Base-by-base conservation (phyloP, 2,113 vertebrate species). In the Phoxinus phoxinus region DNA sequence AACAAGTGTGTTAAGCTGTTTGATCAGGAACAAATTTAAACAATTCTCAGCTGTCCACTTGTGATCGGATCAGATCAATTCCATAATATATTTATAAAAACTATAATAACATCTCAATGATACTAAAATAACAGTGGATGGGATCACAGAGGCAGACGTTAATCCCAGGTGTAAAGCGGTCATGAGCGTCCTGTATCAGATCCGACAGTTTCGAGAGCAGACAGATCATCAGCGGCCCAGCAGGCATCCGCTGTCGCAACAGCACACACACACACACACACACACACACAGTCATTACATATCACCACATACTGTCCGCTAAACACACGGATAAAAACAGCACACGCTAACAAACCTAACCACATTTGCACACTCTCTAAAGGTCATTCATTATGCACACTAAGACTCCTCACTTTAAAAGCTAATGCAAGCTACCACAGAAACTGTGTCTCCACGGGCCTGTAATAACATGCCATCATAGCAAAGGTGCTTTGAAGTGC, bases 391-490 rank as follows among this genome's bases (percentile, higher is more conserved):
- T 79, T 86, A 86, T 77, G 61, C 81, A 87, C 87, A 90, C 44
- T 5, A n/a, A 69, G 32, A 82, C 51, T 83, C 65, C 46, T 83
- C 81, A 41, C 65, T 72, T 83, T 83, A 73, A 53, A 51, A 72
- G 65, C 48, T 58, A 53, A 72, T 41, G 81, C 81, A 19, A 10
- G 32, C n/a, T 35, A 73, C 48, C 67, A 58, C 67, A 53, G 35
- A 37, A 83, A 51, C 30, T 72, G 48, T 67, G 58, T 81, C 61
- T 88, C 12, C 37, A 58, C 17, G 69, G 83, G 83, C 85, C 84
- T 89, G 88, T 86, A 85, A 89, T 84, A 89, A 84, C 88, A 87
- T 67, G 83, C 78, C 83, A 81, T 82, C 76, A 79, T 67, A 84
- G 81, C 53, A 87, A 65, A 86, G 85, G 69, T 81, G 73, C 44